Conservation (phyloP, 1,140 invertebrate genomes). For the Rhopalosiphum padi region DNA sequence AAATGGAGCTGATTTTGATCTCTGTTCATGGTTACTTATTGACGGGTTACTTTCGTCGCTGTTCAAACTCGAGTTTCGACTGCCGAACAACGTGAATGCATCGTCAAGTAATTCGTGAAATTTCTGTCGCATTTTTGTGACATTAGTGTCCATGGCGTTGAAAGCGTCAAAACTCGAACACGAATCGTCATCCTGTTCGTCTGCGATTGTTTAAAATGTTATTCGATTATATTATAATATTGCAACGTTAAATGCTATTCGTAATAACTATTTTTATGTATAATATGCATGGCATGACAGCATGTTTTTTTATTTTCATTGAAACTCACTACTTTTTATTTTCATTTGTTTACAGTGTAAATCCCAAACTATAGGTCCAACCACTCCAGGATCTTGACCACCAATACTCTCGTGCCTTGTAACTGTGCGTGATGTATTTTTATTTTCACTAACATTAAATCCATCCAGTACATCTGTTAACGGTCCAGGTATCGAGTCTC, state of each 20-base stretch:
- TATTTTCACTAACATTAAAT: conserved; percentile 5
- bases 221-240: background rate
- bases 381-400: conserved; percentile 78
- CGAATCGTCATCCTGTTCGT: conserved; percentile 29
- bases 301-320: background rate
- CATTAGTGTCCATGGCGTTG: conserved; percentile 59
- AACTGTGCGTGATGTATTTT: conserved; percentile 60
- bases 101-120: conserved; percentile 75
- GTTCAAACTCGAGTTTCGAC: conserved; percentile 59
- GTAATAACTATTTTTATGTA: too few species aligned
- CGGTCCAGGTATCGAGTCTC: conserved; percentile 59
- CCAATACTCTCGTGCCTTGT: conserved; percentile 68
- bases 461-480: conserved; percentile 54
- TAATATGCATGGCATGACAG: too few species aligned
- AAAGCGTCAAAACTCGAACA: conserved; percentile 50
- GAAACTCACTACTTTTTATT: conserved; percentile 59
- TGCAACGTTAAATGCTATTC: too few species aligned
- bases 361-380: conserved; percentile 83
- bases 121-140: conserved; percentile 69
- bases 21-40: conserved; percentile 61
- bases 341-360: conserved; percentile 68
- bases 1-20: conserved; percentile 66
- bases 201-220: background rate
- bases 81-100: conserved; percentile 71
- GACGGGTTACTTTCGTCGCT: conserved; percentile 62